These are phyloP conservation scores for Neotoma lepida DNA, from an alignment of 2,113 vertebrate species.

Conservation along the genomic window DNA sequence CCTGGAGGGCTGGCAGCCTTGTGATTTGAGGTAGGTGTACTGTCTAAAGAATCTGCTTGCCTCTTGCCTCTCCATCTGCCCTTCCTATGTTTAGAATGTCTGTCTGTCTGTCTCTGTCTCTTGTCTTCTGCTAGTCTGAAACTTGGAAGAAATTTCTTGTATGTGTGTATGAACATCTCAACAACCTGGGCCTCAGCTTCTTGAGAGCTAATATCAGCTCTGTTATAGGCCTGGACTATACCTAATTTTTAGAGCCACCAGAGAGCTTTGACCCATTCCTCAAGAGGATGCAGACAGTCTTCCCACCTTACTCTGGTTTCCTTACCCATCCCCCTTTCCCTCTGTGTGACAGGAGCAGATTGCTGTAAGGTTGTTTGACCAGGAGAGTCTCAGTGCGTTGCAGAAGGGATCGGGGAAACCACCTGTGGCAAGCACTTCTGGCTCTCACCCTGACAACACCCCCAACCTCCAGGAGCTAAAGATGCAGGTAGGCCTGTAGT, in stretches of 20 bases:
- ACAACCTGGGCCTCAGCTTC: background rate
- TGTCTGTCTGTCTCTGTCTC: background rate
- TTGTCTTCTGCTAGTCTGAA: background rate
- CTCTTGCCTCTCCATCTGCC: background rate
- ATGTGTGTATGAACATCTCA: background rate
- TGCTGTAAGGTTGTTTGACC: slow-evolving; percentile 80
- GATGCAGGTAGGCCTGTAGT: slow-evolving; percentile 65
- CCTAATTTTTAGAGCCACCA: background rate
- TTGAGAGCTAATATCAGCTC: background rate
- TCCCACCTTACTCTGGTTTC: background rate
- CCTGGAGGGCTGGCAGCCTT: background rate
- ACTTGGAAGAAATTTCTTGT: background rate
- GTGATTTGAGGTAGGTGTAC: background rate
- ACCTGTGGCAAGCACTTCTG: background rate
- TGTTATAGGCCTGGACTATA: background rate
- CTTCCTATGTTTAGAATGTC: background rate
- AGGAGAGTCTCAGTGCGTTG: slow-evolving; percentile 55
- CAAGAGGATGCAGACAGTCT: background rate
- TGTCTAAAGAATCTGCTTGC: background rate
- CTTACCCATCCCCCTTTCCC: background rate
- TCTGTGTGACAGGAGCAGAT: slow-evolving; percentile 76
- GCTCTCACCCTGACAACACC: background rate
- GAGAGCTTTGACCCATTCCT: background rate
- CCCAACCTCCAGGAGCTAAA: slow-evolving; percentile 57
- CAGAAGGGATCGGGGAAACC: slow-evolving; percentile 54